A percentile compares a stretch with the other conserved stretches of the same genome.
phyloP scores from a whole-genome alignment of 1,140 invertebrate genomes.

The Copidosoma floridanum region DNA sequence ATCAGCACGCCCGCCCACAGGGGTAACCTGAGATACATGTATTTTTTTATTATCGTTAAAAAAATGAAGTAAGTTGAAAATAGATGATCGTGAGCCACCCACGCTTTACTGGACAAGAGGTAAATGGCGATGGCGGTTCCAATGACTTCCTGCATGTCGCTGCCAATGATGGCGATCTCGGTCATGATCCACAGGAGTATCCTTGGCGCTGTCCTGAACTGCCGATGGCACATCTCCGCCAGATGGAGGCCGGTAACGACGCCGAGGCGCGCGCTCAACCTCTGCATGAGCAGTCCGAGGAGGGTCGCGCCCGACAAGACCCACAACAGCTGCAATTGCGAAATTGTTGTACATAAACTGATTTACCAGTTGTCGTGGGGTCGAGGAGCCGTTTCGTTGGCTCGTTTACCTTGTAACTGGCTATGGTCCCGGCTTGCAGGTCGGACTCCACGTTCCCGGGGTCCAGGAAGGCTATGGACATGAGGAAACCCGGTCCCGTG shows the following conservation, averaged over 20 bases:
- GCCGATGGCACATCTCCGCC: slow-evolving; percentile 77
- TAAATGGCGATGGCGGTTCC: slow-evolving; percentile 89
- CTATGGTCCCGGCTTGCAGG: slow-evolving; percentile 79
- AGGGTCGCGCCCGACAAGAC: slow-evolving; percentile 80
- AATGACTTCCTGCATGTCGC: slow-evolving; percentile 92
- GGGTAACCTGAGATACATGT: slow-evolving; percentile 67
- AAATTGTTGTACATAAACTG: no score
- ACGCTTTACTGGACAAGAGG: slow-evolving; percentile 81
- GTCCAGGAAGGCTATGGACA: slow-evolving; percentile 92
- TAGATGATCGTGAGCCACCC: slow-evolving; percentile 48
- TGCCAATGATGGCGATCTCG: slow-evolving; percentile 91
- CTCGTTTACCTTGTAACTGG: slow-evolving; percentile 73
- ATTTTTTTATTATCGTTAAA: not conserved
- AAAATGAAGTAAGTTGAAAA: slow-evolving; percentile 37
- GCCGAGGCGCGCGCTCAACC: slow-evolving; percentile 78
- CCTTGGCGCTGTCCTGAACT: slow-evolving; percentile 77
- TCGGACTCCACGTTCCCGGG: slow-evolving; percentile 93
- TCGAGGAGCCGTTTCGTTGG: no score
- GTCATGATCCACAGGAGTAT: slow-evolving; percentile 89
- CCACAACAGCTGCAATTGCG: slow-evolving; percentile 81
- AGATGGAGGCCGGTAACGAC: slow-evolving; percentile 82
- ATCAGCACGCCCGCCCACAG: slow-evolving; percentile 85
- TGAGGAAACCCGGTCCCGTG: slow-evolving; percentile 88
- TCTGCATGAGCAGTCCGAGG: slow-evolving; percentile 83
- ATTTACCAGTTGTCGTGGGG: no score